Conservation (phyloP, 2,888 invertebrate species). For the Unio delphinus region DNA sequence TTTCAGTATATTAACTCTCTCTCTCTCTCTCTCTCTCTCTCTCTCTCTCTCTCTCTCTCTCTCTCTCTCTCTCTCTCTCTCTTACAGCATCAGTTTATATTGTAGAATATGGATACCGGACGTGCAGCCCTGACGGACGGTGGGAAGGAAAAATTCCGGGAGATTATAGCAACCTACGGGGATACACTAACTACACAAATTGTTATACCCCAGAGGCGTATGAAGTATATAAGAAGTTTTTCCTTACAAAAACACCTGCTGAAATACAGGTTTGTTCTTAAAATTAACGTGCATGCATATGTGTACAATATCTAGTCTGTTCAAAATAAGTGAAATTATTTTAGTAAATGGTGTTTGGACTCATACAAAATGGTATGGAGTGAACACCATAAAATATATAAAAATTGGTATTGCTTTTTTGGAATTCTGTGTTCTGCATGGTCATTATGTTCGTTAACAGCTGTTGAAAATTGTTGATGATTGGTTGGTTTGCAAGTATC, state of each 20-base stretch:
- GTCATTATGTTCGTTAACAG: no score
- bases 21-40: no score
- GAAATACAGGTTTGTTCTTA: conserved; percentile 69
- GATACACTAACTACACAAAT: conserved; percentile 88
- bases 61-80: not conserved
- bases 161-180: conserved; percentile 71
- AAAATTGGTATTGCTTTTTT: no score
- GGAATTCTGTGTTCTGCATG: no score
- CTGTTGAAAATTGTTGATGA: no score
- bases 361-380: no score
- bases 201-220: conserved; percentile 83
- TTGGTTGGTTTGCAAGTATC: no score
- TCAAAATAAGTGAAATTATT: not conserved
- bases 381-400: no score
- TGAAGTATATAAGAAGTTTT: conserved; percentile 79
- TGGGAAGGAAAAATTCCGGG: conserved; percentile 77
- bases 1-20: no score
- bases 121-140: conserved; percentile 79
- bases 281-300: not conserved
- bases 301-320: not conserved
- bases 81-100: conserved; percentile 15
- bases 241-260: conserved; percentile 73
- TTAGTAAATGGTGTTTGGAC: no score
- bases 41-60: not conserved
- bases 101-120: conserved; percentile 81